Evolutionary conservation across 2,888 invertebrate species (phyloP).

Genomic region (Gari tellinella): DNA sequence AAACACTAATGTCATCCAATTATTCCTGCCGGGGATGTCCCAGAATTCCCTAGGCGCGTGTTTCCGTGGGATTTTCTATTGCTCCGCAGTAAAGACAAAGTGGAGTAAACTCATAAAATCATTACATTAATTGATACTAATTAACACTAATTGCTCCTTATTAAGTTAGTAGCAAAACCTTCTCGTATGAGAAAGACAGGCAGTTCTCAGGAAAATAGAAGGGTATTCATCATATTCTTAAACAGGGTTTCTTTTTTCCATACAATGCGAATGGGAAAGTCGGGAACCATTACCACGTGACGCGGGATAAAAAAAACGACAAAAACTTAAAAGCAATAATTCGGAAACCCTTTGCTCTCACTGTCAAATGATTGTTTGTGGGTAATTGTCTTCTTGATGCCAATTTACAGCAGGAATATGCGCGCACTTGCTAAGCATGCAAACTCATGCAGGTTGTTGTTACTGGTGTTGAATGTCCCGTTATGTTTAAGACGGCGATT

Average conservation of each 20-base stretch:
- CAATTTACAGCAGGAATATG: no score
- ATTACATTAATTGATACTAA: slow-evolving; percentile 51
- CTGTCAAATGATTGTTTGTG: no score
- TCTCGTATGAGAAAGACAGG: slow-evolving; percentile 31
- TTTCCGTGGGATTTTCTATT: slow-evolving; percentile 49
- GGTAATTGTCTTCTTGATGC: no score
- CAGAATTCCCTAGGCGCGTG: slow-evolving; percentile 49
- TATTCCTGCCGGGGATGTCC: slow-evolving; percentile 36
- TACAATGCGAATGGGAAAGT: no score
- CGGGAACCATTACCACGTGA: no score
- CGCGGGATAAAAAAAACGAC: no score
- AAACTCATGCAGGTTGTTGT: neutral
- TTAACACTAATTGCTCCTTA: slow-evolving; percentile 46
- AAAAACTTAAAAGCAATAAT: no score
- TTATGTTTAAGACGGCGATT: neutral
- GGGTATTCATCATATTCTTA: no score
- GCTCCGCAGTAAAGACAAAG: slow-evolving; percentile 42
- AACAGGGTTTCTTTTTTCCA: no score
- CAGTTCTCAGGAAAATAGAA: slow-evolving; percentile 31
- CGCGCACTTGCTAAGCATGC: no score
- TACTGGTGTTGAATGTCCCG: no score
- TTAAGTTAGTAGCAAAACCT: slow-evolving; percentile 32
- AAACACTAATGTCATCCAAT: slow-evolving; percentile 55
- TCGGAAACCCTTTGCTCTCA: no score
- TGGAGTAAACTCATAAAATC: slow-evolving; percentile 53